Conservation (phyloP, 1,140 invertebrate genomes). For the Papilio helenus region DNA sequence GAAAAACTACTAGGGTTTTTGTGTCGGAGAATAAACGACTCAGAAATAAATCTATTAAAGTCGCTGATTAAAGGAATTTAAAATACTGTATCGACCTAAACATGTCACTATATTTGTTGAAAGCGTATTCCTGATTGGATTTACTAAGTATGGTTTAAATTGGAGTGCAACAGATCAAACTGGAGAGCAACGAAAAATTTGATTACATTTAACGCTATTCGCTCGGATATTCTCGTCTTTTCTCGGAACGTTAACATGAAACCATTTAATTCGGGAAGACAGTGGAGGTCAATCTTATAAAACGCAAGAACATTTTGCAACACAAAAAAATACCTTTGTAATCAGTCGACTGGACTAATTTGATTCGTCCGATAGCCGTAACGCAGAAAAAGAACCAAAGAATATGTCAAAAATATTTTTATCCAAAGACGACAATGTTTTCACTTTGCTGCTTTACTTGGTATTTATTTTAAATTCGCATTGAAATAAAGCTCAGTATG, state of each 20-base stretch:
- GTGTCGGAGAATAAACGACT: neutral
- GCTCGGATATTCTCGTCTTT: neutral
- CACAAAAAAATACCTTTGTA: neutral
- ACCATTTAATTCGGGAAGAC: neutral
- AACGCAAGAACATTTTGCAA: neutral
- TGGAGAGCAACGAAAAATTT: no score
- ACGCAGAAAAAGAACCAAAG: neutral
- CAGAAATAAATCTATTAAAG: neutral
- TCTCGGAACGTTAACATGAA: neutral
- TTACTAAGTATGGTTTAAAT: neutral
- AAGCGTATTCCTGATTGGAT: neutral
- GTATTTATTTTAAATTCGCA: slow-evolving; percentile 24
- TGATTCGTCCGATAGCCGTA: neutral
- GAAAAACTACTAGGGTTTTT: slow-evolving; percentile 4
- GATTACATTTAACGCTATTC: neutral
- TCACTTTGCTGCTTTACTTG: neutral
- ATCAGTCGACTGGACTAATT: slow-evolving; percentile 9
- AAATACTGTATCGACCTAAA: neutral
- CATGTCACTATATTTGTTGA: neutral
- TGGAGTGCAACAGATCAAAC: neutral
- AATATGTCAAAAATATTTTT: neutral
- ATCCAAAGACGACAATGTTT: slow-evolving; percentile 8
- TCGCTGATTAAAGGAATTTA: neutral
- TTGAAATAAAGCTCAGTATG: slow-evolving; percentile 28
- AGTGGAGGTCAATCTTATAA: neutral